These are phyloP conservation scores for Cavia aperea DNA, from an alignment of 2,113 vertebrate species.

Conservation along the genomic window DNA sequence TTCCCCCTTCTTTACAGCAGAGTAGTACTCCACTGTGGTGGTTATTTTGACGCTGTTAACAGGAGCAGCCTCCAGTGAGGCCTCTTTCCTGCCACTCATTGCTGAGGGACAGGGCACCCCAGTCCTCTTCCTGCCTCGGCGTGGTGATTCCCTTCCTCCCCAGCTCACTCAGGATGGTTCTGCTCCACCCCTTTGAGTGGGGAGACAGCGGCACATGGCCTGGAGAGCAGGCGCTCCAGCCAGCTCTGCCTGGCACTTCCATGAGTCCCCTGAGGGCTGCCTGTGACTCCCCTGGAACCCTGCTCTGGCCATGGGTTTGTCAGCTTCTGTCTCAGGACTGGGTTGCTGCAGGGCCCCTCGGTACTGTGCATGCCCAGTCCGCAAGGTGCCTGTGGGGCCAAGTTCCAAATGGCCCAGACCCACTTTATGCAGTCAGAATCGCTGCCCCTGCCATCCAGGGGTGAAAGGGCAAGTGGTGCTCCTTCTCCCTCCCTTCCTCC, in stretches of 20 bases:
- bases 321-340: not conserved
- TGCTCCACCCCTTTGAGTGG: not conserved
- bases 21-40: not conserved
- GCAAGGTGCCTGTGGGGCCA: not conserved
- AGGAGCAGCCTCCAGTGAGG: not conserved
- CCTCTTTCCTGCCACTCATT: not conserved
- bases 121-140: not conserved
- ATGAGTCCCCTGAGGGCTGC: not conserved
- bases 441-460: too few species aligned
- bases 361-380: not conserved
- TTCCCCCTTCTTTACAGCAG: not conserved
- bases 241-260: not conserved
- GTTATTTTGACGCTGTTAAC: not conserved
- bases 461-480: too few species aligned
- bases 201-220: not conserved
- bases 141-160: not conserved
- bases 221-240: not conserved
- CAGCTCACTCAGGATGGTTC: not conserved
- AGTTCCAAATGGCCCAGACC: not conserved
- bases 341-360: not conserved
- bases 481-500: not conserved
- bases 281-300: not conserved
- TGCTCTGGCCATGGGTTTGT: not conserved
- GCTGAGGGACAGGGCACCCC: not conserved
- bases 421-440: not conserved